Base-by-base conservation (phyloP, 2,113 vertebrate species). In the Dinomys branickii region DNA sequence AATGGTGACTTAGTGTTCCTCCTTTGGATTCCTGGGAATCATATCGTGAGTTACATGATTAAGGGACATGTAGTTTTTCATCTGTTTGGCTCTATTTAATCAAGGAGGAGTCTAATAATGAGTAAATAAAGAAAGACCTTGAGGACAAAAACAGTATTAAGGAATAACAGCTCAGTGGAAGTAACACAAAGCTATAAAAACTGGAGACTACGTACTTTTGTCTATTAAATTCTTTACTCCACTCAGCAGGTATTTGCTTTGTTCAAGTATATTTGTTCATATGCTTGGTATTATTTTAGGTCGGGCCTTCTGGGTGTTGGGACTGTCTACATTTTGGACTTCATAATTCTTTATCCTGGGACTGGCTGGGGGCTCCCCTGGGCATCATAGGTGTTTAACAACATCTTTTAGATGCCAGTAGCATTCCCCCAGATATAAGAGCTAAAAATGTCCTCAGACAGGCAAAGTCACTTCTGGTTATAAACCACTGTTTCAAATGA, bases 401-500 rank as follows among this genome's bases (percentile, higher is more conserved):
- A 9, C 28, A 69, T 63, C 33, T 7, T 44, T 9, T 83, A 47
- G 54, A 77, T 90, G 38, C 78, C 44, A 77, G 9, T 81, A 82
- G 69, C 13, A 75, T n/a, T 78, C 22, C 2, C 44, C 56, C 1
- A 47, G n/a, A 44, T 89, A 26, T 92, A 33, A 89, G 44, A 61
- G 35, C 9, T 88, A 58, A 83, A 92, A 87, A 54, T 78, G 54
- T 71, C 73, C 63, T 52, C 41, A 77, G 90, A 63, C n/a, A 84
- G 73, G 24, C 35, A 91, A 85, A 92, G 28, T 93, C 19, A 69
- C n/a, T 91, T 90, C 67, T 93, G 47, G 30, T 54, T 77, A 58
- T 94, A 81, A 95, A 80, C 20, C 11, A 28, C 59, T 85, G 28
- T 65, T 97, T 90, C 95, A 96, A 61, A 92, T 90, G 56, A n/a